Base-by-base conservation (phyloP, 2,113 vertebrate genomes). In the Sus scrofa region DNA sequence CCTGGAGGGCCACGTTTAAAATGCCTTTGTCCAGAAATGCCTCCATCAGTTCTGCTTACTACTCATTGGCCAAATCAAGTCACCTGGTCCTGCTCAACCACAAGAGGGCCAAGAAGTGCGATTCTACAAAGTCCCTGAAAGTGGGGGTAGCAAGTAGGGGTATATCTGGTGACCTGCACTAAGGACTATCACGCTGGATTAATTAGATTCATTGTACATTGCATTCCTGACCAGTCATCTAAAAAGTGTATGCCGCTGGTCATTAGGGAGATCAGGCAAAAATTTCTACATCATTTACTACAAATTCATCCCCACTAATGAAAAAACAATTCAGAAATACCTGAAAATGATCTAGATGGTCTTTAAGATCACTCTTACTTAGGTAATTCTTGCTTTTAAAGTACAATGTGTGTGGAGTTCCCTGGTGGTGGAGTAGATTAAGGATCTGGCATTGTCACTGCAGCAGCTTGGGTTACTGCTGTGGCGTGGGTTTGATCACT, bases 341-440 rank as follows among this genome's bases (percentile, higher is more conserved):
- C n/a, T 56, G 44, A 71, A 89, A 92, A 34, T 83, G 65, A 75
- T 92, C 73, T 77, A 62, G 50, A 19, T 89, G 63, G n/a, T 62
- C 50, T 71, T 65, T 60, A 73, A 93, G 50, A 32, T 91, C 86
- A 85, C 58, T 26, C 30, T 89, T 32, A 20, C 26, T 84, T 84
- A 75, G 39, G 7, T 56, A 85, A 89, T 91, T 95, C 85, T 88
- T 81, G 54, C 60, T 79, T 79, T 88, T 86, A 39, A 92, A 95
- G 44, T 86, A 89, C 56, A 94, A 30, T 67, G 18, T 50, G 24
- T 70, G 44, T 44, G 44, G 44, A 44, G 8, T 44, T 44, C 44
- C 44, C 44, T 44, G 44, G 44, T 44, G 44, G 44, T 44, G 44
- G 44, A 44, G 44, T 44, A 44, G 44, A 8, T 8, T 44, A 44